Percentiles rank a stretch among this genome's conserved stretches.
Conservation (phyloP, 2,797 vertebrate species). For the Typhlichthys subterraneus region DNA sequence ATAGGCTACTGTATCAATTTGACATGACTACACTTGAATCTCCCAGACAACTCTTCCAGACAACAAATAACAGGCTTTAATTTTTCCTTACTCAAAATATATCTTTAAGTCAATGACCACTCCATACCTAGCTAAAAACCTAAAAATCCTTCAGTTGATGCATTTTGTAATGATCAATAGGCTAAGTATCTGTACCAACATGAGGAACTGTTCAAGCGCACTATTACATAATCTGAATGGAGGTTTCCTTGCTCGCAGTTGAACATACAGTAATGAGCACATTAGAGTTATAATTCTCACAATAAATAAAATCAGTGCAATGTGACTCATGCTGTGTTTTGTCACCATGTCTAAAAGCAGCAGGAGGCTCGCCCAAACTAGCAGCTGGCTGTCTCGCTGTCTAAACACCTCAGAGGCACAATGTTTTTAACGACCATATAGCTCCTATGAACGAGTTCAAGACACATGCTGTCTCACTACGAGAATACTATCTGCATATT, state of each 20-base stretch:
- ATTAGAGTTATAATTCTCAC: conserved; percentile 40
- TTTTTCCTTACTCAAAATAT: conserved; percentile 15
- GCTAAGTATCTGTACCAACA: no score
- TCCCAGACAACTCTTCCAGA: conserved; percentile 6
- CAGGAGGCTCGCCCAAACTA: conserved; percentile 32
- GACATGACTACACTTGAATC: conserved; percentile 31
- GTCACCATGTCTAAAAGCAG: conserved; percentile 14
- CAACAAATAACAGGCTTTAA: conserved; percentile 6
- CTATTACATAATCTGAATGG: conserved; percentile 27
- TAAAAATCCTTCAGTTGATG: conserved; percentile 21
- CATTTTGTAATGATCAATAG: conserved; percentile 19
- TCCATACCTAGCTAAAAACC: conserved; percentile 16
- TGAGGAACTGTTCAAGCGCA: neutral
- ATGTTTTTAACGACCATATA: conserved; percentile 12
- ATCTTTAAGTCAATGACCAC: conserved; percentile 9
- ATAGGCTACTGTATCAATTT: conserved; percentile 28
- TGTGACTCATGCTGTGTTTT: conserved; percentile 42
- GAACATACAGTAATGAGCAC: conserved; percentile 25
- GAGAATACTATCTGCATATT: no score
- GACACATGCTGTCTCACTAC: neutral
- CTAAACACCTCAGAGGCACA: conserved; percentile 32
- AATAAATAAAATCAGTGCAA: conserved; percentile 38
- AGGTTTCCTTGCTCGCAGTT: conserved; percentile 51
- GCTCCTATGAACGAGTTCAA: conserved; percentile 8
- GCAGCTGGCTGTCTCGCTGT: conserved; percentile 32